A percentile compares a stretch with the other conserved stretches of the same genome.
Conservation (phyloP, 64 coral and sea anemone species). For the Stichodactyla mertensii region DNA sequence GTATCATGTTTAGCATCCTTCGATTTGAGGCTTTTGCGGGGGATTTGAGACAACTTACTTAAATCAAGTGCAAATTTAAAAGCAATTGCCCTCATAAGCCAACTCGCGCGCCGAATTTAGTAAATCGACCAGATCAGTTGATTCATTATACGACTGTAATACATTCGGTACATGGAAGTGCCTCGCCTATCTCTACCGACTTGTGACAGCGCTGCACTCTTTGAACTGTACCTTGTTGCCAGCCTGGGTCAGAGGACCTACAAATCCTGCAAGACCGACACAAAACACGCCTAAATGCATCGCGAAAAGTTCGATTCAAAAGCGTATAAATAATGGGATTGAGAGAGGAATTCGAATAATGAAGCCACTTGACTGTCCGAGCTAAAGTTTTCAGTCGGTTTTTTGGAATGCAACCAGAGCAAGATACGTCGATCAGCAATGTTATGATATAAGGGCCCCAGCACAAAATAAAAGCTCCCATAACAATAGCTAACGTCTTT, state of each 20-base stretch:
- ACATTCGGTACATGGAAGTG: neutral
- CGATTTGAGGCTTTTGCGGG: neutral
- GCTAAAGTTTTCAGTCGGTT: slow-evolving; percentile 4
- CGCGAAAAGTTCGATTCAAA: slow-evolving; percentile 66
- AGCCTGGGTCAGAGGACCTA: neutral
- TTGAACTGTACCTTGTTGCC: neutral
- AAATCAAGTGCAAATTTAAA: neutral
- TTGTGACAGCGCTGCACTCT: neutral
- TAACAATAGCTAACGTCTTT: slow-evolving; percentile 83
- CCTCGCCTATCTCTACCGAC: neutral
- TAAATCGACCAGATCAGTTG: neutral
- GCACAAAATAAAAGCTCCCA: slow-evolving; percentile 83
- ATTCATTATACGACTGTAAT: neutral
- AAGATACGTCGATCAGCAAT: slow-evolving; percentile 35
- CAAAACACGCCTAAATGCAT: slow-evolving; percentile 66
- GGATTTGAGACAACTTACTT: neutral
- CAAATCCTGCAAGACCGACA: slow-evolving; percentile 23
- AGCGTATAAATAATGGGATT: slow-evolving; percentile 83
- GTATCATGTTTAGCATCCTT: neutral
- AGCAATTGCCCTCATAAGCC: no score
- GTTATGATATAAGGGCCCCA: slow-evolving; percentile 80
- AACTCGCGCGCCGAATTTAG: no score
- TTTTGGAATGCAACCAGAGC: slow-evolving; percentile 22
- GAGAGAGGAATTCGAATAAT: slow-evolving; percentile 87
- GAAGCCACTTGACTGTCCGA: slow-evolving; percentile 68